Evolutionary conservation across 2,888 invertebrate species (phyloP).

Genomic region (Lepeophtheirus nordmannii): DNA sequence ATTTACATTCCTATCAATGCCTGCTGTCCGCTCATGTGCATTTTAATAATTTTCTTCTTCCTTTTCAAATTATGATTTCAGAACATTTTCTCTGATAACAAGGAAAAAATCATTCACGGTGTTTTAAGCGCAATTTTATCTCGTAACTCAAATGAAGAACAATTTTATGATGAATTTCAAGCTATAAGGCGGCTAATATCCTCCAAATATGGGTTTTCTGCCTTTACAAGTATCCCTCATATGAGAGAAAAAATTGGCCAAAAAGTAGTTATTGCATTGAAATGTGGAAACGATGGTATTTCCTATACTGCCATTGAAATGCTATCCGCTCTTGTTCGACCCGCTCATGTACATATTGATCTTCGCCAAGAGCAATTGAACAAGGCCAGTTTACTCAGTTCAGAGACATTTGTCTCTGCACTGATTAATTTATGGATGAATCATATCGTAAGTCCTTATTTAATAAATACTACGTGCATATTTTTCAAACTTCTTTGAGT

Average conservation of each 20-base stretch:
- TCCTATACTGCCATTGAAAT: constrained; percentile 94
- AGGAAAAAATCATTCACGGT: constrained; percentile 83
- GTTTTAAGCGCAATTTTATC: constrained; percentile 70
- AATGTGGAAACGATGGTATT: constrained; percentile 70
- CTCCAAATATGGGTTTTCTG: constrained; percentile 92
- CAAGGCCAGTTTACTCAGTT: constrained; percentile 83
- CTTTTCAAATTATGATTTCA: constrained; percentile 37
- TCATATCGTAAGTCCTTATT: constrained; percentile 60
- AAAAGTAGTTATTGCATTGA: constrained; percentile 75
- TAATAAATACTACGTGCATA: not conserved
- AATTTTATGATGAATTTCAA: constrained; percentile 81
- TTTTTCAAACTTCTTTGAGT: not conserved
- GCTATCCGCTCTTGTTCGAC: constrained; percentile 93
- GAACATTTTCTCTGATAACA: constrained; percentile 94
- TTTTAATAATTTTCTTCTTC: not conserved
- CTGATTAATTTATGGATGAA: constrained; percentile 83
- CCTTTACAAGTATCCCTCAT: constrained; percentile 77
- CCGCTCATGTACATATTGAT: constrained; percentile 89
- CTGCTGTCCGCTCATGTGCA: too few relatives aligned
- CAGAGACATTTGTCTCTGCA: constrained; percentile 75
- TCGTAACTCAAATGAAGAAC: constrained; percentile 49
- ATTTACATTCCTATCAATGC: too few relatives aligned
- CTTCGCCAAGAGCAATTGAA: constrained; percentile 93
- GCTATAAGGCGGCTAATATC: constrained; percentile 80
- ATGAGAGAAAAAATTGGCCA: constrained; percentile 80